Evolutionary conservation across 1,140 invertebrate species (phyloP), one percentile per base, ranked within the genome.

Genomic region (Pseudomyrmex pallidus): DNA sequence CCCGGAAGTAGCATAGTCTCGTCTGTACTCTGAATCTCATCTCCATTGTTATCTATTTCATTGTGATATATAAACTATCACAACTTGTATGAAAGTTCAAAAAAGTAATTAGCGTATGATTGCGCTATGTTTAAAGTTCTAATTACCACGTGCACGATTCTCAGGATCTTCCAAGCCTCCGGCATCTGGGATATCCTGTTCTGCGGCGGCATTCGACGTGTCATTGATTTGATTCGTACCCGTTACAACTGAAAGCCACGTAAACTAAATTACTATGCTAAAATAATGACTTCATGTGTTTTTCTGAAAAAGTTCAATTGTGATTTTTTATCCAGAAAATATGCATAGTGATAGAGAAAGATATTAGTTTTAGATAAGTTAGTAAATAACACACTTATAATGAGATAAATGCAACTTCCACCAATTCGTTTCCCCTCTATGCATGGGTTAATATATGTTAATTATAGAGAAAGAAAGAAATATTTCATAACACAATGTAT

Each of bases 161-260:
- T 82, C 85, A 56, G 46, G 54, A 68, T 83, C 46, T 13, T 68
- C 68, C 15, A 74, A 57, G 2, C 48, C 25, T n/a, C 66, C 48
- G 56, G 25, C 12, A 10, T 62, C 64, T 63, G 20, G 3, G 13
- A 15, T 64, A 62, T 72, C 64, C 17, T 59, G 44, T 3, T 73
- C 52, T 63, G 56, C 22, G 22, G 13, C 67, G 7, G 63, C 73
- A 54, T 82, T 85, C 22, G 64, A 73, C 10, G 67, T 50, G 66
- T 44, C 73, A 56, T 84, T 88, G 56, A 68, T 52, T 83, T 72
- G 10, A 76, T 85, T 87, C 35, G 82, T 46, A 57, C 50, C 86
- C 85, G 61, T 82, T 63, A 86, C 25, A 87, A 64, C 89, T 90
- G 89, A 87, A 90, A 90, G 78, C 10, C 67, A 89, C 78, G 61